Evolutionary conservation across 2,797 vertebrate species (phyloP).

Genomic region (Mormyrus proboscirostris): DNA sequence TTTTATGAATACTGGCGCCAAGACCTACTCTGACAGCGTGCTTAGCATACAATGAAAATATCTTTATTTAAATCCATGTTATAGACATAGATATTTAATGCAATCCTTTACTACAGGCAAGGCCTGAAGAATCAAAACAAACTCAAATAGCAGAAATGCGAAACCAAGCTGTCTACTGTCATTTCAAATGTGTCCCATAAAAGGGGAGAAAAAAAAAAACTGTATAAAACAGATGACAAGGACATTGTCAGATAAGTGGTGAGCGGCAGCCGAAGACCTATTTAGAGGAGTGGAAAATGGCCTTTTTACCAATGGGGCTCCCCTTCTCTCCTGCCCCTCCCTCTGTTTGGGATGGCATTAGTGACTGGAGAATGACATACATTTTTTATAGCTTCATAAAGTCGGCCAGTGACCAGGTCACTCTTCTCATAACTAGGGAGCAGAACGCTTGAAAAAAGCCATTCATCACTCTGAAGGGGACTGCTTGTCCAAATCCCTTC

Average conservation of each 20-base stretch:
- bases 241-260: conserved; percentile 71
- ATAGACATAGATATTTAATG: neutral
- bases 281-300: conserved; percentile 88
- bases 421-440: conserved; percentile 99
- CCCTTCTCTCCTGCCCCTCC: conserved; percentile 48
- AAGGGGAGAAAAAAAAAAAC: conserved; percentile 30
- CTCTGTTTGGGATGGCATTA: conserved; percentile 81
- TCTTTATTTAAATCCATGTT: neutral
- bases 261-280: conserved; percentile 81
- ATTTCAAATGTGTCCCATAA: conserved; percentile 55
- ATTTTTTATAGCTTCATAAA: conserved; percentile 99
- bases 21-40: neutral
- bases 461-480: conserved; percentile 99
- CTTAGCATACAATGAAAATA: neutral
- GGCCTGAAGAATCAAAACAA: conserved; percentile 27
- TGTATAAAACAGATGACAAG: conserved; percentile 65
- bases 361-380: conserved; percentile 99
- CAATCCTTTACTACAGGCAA: conserved; percentile 3
- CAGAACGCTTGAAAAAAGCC: conserved; percentile 99
- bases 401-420: conserved; percentile 99
- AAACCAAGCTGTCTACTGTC: conserved; percentile 36
- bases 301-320: conserved; percentile 83
- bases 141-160: conserved; percentile 30
- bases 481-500: conserved; percentile 89
- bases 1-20: neutral